phyloP scores from a whole-genome alignment of 53 echinoderm and acorn worm genomes.

The Crossaster papposus region DNA sequence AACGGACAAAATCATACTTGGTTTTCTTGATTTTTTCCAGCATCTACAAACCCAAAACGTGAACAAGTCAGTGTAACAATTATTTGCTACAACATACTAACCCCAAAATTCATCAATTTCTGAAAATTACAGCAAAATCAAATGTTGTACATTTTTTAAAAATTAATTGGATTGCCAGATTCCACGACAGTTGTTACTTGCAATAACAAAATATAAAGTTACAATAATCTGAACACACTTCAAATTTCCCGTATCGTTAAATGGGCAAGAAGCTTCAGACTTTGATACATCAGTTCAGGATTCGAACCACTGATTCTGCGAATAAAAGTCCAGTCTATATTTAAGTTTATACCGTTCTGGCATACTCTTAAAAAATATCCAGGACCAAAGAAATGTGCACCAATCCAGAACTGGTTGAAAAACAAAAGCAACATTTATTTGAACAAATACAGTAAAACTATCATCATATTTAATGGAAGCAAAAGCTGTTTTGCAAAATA shows the following conservation, averaged over 20 bases:
- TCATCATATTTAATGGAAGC: conserved; percentile 35
- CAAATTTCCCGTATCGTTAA: background rate
- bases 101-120: too few relatives aligned
- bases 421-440: background rate
- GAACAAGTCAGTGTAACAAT: too few relatives aligned
- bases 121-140: too few relatives aligned
- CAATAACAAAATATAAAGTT: background rate
- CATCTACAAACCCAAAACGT: too few relatives aligned
- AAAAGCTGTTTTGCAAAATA: conserved; percentile 6
- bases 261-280: conserved; percentile 3
- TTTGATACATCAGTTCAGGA: conserved; percentile 9
- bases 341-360: background rate
- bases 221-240: background rate
- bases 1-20: too few relatives aligned
- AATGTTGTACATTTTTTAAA: background rate
- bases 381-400: background rate
- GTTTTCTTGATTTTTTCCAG: too few relatives aligned
- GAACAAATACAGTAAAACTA: background rate
- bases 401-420: background rate
- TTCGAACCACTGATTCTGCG: conserved; percentile 17
- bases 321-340: conserved; percentile 4
- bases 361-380: background rate
- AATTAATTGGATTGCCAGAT: background rate
- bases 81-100: too few relatives aligned
- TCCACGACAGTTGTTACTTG: background rate